These are phyloP conservation scores for Serrognathus titanus DNA, from an alignment of 2,888 invertebrate species.

Conservation along the genomic window DNA sequence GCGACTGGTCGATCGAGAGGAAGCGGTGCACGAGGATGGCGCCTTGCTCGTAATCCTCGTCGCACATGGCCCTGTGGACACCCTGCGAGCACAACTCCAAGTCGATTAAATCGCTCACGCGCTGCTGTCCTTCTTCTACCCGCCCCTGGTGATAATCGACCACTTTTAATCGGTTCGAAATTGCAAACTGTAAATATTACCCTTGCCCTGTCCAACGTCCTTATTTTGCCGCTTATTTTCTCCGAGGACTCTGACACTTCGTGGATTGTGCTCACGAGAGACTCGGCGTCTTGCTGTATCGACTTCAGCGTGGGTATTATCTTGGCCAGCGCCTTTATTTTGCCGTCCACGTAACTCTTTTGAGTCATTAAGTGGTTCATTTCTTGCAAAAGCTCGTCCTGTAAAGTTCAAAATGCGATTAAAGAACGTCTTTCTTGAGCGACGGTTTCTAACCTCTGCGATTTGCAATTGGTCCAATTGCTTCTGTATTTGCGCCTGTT, in stretches of 20 bases:
- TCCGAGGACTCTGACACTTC: constrained; percentile 86
- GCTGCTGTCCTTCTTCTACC: constrained; percentile 89
- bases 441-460: too few species aligned
- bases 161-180: neutral
- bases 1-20: constrained; percentile 85
- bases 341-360: constrained; percentile 74
- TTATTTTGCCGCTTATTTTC: constrained; percentile 93
- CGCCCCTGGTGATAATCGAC: constrained; percentile 59
- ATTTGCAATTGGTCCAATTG: too few species aligned
- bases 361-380: constrained; percentile 69
- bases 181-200: constrained; percentile 50
- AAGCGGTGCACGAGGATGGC: constrained; percentile 94
- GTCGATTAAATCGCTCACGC: constrained; percentile 93
- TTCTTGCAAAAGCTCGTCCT: constrained; percentile 69
- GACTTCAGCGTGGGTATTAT: constrained; percentile 76
- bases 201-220: constrained; percentile 87
- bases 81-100: constrained; percentile 94
- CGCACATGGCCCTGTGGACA: constrained; percentile 89
- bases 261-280: constrained; percentile 79
- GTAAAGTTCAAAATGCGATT: constrained; percentile 24
- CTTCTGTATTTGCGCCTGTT: too few species aligned
- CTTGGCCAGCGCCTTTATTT: constrained; percentile 75
- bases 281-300: constrained; percentile 73
- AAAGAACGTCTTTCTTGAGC: too few species aligned
- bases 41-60: constrained; percentile 96